phyloP scores from a whole-genome alignment of 1,140 invertebrate species.

The Latrodectus geometricus region DNA sequence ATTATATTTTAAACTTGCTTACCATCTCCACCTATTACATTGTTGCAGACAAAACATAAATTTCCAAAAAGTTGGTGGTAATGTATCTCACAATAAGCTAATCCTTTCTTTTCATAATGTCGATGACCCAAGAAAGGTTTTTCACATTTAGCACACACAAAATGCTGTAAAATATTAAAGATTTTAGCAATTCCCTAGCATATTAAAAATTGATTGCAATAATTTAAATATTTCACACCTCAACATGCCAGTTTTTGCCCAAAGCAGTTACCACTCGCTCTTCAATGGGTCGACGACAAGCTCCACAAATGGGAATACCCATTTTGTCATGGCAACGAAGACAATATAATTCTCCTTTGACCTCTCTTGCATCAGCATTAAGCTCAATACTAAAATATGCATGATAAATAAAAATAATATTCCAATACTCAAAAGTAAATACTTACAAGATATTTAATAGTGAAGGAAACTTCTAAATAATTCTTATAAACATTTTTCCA shows the following conservation, averaged over 20 bases:
- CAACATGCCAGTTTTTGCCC: slow-evolving; percentile 99
- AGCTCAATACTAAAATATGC: slow-evolving; percentile 71
- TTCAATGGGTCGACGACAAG: slow-evolving; percentile 95
- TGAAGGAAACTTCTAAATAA: too few species aligned
- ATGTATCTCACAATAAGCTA: slow-evolving; percentile 99
- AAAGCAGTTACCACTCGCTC: slow-evolving; percentile 95
- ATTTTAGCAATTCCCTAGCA: background rate
- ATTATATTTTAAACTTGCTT: slow-evolving; percentile 67
- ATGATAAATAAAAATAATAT: too few species aligned
- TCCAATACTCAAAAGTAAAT: too few species aligned
- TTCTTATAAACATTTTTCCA: too few species aligned
- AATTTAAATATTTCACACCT: slow-evolving; percentile 71
- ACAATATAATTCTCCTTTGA: slow-evolving; percentile 96
- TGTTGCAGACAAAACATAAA: slow-evolving; percentile 98
- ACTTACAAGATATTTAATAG: too few species aligned
- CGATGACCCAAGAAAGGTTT: slow-evolving; percentile 99
- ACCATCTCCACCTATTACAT: slow-evolving; percentile 98
- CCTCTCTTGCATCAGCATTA: slow-evolving; percentile 90
- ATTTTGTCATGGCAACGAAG: slow-evolving; percentile 99
- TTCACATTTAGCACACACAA: slow-evolving; percentile 99
- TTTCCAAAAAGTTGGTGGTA: slow-evolving; percentile 99
- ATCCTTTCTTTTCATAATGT: slow-evolving; percentile 98
- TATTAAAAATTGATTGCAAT: background rate
- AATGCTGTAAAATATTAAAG: slow-evolving; percentile 78
- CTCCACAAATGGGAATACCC: slow-evolving; percentile 95